Percentiles rank a stretch among this genome's conserved stretches.
Conservation (phyloP, 1,140 invertebrate genomes). For the Drosophila murphyi region DNA sequence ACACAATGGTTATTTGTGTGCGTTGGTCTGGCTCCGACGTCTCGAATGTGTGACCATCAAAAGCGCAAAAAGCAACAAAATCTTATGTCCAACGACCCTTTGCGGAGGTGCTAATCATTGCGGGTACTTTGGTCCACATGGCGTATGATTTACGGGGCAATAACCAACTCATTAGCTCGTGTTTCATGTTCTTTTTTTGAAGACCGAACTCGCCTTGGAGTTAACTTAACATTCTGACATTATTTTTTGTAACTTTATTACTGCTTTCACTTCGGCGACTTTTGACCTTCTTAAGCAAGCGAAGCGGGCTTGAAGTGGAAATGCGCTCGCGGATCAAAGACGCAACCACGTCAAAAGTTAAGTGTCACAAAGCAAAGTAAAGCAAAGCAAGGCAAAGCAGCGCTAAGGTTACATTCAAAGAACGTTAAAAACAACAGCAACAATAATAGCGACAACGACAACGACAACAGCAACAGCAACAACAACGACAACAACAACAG, state of each 20-base stretch:
- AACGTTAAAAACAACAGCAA: conserved; percentile 8
- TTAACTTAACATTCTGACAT: conserved; percentile 23
- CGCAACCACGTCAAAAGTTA: conserved; percentile 70
- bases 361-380: conserved; percentile 76
- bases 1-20: not conserved
- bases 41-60: conserved; percentile 1
- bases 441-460: conserved; percentile 13
- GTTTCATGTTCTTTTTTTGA: conserved; percentile 7
- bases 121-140: conserved; percentile 33
- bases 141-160: conserved; percentile 45
- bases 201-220: conserved; percentile 3
- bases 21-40: not conserved
- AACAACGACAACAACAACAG: conserved; percentile 25
- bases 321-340: conserved; percentile 66
- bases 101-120: conserved; percentile 7
- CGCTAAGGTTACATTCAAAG: conserved; percentile 33
- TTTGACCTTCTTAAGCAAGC: conserved; percentile 36
- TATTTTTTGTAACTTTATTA: conserved; percentile 1
- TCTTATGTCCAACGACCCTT: not conserved
- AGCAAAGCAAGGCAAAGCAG: conserved; percentile 46
- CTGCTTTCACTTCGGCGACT: conserved; percentile 2
- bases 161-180: conserved; percentile 37
- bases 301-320: conserved; percentile 15
- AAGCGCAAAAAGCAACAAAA: conserved; percentile 32
- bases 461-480: conserved; percentile 33